These are phyloP conservation scores for Anoplolepis gracilipes DNA, from an alignment of 1,140 invertebrate species.

Conservation along the genomic window DNA sequence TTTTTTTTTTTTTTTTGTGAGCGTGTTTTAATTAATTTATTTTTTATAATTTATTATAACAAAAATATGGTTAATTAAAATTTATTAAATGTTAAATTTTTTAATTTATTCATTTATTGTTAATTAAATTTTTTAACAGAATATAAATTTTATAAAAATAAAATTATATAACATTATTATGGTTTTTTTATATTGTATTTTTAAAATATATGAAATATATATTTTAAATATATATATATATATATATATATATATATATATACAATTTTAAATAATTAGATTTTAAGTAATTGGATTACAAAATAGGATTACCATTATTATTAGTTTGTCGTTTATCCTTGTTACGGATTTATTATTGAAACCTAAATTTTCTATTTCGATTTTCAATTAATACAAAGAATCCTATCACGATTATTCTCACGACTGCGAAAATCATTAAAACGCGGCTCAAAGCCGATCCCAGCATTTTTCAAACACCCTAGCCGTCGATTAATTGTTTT, in stretches of 20 bases:
- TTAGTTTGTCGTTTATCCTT: not conserved
- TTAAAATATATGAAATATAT: not conserved
- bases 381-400: conserved; percentile 14
- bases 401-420: conserved; percentile 37
- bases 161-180: not conserved
- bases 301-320: not conserved
- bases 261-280: conserved; percentile 6
- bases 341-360: conserved; percentile 4
- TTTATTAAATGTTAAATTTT: too few relatives aligned
- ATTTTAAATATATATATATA: too few relatives aligned
- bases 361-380: not conserved
- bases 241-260: too few relatives aligned
- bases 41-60: too few relatives aligned
- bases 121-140: too few relatives aligned
- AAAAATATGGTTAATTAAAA: too few relatives aligned
- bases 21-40: too few relatives aligned
- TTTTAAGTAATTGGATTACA: not conserved
- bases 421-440: conserved; percentile 27
- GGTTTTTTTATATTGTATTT: not conserved
- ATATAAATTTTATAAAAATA: not conserved
- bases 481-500: conserved; percentile 73
- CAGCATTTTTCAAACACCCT: conserved; percentile 66
- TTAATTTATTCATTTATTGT: too few relatives aligned
- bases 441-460: conserved; percentile 41
- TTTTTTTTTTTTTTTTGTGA: too few relatives aligned